Evolutionary conservation across 2,888 invertebrate genomes (phyloP).

Genomic region (Embidobia sp.): DNA sequence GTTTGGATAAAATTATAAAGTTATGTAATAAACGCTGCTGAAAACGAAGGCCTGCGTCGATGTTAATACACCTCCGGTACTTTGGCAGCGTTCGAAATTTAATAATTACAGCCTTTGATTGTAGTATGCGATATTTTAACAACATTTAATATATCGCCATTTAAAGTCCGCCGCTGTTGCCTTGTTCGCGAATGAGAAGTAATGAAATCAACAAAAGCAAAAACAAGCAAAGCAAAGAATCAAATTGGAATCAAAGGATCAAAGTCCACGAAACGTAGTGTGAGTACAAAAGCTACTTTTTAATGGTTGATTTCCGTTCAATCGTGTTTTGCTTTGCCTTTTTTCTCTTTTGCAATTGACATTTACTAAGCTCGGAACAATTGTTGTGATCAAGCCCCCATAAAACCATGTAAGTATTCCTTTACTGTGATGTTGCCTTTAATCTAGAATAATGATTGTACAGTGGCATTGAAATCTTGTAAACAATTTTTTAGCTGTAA

Average conservation of each 20-base stretch:
- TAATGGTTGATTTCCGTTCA: conserved; percentile 59
- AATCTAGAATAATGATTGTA: conserved; percentile 18
- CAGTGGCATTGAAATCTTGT: conserved; percentile 8
- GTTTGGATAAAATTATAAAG: too few species aligned
- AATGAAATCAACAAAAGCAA: conserved; percentile 58
- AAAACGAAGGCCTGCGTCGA: too few species aligned
- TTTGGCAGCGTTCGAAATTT: conserved; percentile 2
- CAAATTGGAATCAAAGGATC: conserved; percentile 57
- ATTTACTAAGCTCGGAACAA: conserved; percentile 50
- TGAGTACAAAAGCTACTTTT: conserved; percentile 59
- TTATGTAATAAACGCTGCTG: too few species aligned
- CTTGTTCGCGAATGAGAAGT: conserved; percentile 22
- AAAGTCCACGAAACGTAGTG: conserved; percentile 44
- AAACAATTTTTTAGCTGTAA: too few species aligned
- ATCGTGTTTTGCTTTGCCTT: conserved; percentile 30
- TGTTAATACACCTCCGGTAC: background rate
- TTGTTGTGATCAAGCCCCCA: conserved; percentile 23
- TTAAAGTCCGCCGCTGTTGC: conserved; percentile 19
- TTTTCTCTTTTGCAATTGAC: conserved; percentile 45
- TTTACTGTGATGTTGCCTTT: conserved; percentile 15
- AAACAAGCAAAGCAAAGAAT: conserved; percentile 60
- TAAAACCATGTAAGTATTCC: conserved; percentile 44
- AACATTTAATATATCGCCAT: conserved; percentile 13
- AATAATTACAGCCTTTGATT: conserved; percentile 18
- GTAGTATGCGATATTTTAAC: conserved; percentile 16